Evolutionary conservation across 2,797 vertebrate species (phyloP), one percentile per base, ranked within the genome.

Genomic region (Enteromius radiatus): DNA sequence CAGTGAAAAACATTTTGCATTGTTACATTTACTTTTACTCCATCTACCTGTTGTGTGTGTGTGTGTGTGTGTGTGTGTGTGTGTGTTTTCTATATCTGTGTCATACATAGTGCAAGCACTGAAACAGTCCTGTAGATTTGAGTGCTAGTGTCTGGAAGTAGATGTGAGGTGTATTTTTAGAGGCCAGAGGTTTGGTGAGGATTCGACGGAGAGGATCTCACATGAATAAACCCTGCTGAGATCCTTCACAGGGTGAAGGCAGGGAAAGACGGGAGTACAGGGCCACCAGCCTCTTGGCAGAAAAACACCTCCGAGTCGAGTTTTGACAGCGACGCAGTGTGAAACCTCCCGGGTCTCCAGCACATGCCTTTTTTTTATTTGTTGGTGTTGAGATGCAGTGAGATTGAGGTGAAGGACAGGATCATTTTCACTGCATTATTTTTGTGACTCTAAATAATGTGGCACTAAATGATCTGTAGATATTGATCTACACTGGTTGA

Each of bases 131-230:
- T 0, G 1, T 43, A 63, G 67, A 47, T 28, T 28, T 61, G 12
- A 28, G 23, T 26, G 56, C 56, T 28, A 7, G 26, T 71, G 33
- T 73, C 76, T 74, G 33, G 71, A 52, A 63, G 41, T 59, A 65
- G 76, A 63, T 47, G 68, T 19, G 2, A 61, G 36, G 19, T 54
- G 33, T 78, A 33, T 78, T 79, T 84, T 54, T 78, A 67, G 68
- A 84, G 19, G 33, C 59, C 52, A 36, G 61, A 71, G 68, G 76
- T 84, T 84, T 74, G 17, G 21, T 67, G 68, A 84, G 82, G 82
- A 47, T 23, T 83, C 38, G 26, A 49, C 61, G 5, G n/a, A 31
- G 56, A 73, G 33, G 56, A 54, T 54, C 56, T 84, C 79, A 41
- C 26, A 28, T 75, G 75, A 84, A 71, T 43, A 41, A 80, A 68